Base-by-base conservation (phyloP, 2,888 invertebrate species). In the Nemotelus pantherinus region DNA sequence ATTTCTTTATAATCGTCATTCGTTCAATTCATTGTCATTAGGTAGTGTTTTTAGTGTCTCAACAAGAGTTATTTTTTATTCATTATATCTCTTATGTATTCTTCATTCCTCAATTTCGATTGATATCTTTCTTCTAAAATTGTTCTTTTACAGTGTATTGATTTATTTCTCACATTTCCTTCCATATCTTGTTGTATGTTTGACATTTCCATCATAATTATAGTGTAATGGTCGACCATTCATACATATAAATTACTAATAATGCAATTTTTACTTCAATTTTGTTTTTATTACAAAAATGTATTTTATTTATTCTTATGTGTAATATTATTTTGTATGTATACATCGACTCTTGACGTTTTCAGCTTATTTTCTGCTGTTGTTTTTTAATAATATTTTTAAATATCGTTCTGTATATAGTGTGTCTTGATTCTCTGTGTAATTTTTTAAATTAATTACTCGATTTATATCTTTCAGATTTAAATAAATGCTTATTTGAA, bases 241-340 rank as follows among this genome's bases (percentile, higher is more conserved):
- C 48, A 48, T 67, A 25, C 67, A 67, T 25, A 25, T 67, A 67
- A 67, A 67, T 48, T 67, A 67, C 39, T 47, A 67, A 67, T 67
- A 67, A 67, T 6, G 25, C 25, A 25, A 25, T 25, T 25, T 25
- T 25, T 25, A 25, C 0, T 25, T 67, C 48, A 65, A 67, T 10
- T 67, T 67, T 67, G n/a, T 48, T 67, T 65, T 57, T 65, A 45
- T 65, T 67, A 67, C 67, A 67, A 67, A 67, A 67, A 67, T 60
- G 60, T 41, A 25, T 39, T 60, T 39, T 41, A n/a, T 9, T 57
- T 57, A n/a, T 60, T 41, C 41, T 5, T 60, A 41, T 60, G 41
- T 60, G 41, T 60, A 60, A 41, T 60, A n/a, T 57, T n/a, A 25
- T 57, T 57, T 25, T 25, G 25, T 25, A 25, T 25, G 25, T 25